Base-by-base conservation (phyloP, 1,140 invertebrate species). In the Rhagoletis zephyria region DNA sequence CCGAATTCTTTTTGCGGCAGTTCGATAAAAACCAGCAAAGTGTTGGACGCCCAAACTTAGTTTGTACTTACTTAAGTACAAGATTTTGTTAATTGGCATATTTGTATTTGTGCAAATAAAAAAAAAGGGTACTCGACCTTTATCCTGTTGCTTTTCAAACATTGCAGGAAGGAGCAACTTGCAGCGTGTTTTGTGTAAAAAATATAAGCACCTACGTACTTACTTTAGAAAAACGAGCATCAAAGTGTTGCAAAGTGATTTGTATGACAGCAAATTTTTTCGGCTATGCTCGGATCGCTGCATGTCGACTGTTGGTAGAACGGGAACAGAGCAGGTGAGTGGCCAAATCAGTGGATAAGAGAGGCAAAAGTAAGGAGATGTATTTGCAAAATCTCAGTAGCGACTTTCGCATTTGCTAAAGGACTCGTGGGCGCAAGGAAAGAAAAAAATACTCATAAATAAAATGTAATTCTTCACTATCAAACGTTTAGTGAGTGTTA, bases 21-120 rank as follows among this genome's bases (percentile, higher is more conserved):
- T 81, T 81, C 74, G 74, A n/a, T 45, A 6, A 81, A 59, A 81
- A 81, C 74, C 74, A 81, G 74, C 74, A 51, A 81, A 81, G 74
- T 81, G 74, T 51, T 81, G 45, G 42, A 81, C 74, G 9, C 48
- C 16, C 16, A 19, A 81, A 81, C 65, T 67, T 5, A 74, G 14
- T 14, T 67, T 7, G 30, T 1, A 30, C 59, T 7, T 7, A n/a
- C 16, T 63, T 12, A 16, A 63, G 4, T 12, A 63, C 9, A 7
- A 63, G 16, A 7, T 12, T 12, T 63, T 63, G 16, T 63, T 63
- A 5, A 63, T 63, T 63, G 61, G 4, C 10, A 63, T 16, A 16
- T 63, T 16, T 63, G 10, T 63, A 14, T 1, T 6, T 63, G 10
- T 7, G 61, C 61, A 14, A 12, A 12, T 63, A 4, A 6, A 60